Evolutionary conservation across 1,140 invertebrate species (phyloP), one percentile per base, ranked within the genome.

Genomic region (Mesaphorura yosii): DNA sequence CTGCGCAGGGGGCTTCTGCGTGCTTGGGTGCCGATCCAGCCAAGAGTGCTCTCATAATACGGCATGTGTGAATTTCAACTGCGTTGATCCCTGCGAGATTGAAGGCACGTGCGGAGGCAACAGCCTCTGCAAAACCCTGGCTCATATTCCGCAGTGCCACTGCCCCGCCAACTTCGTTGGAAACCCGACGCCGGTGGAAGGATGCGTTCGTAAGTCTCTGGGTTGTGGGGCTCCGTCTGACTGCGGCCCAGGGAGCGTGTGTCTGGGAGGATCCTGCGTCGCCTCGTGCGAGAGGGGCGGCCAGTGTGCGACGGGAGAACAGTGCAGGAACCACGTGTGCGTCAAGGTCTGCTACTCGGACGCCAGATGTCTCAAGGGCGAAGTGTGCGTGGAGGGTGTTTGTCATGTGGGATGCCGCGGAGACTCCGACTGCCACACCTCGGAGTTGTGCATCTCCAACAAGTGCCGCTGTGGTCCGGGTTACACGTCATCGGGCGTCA

Each of bases 291-390:
- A 73, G 56, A 78, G 80, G 44, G 78, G 78, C 40, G 72, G 68
- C 3, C 71, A 78, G 40, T 90, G 87, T 67, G 87, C 85, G 1
- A 74, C 82, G 19, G 88, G 88, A 14, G 88, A 92, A 70, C 77
- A 82, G 42, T 92, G 88, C 62, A 75, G 76, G 46, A 79, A 83
- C 51, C 82, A 78, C 55, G 75, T 82, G 26, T 92, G 87, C 60
- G 73, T 81, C 15, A 89, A 88, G 72, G 76, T 90, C 27, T 93
- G 89, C 66, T 88, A 88, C 64, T 79, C 82, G 3, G 88, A 88
- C 64, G 84, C 82, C 62, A 92, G 91, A 64, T 93, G 89, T 60
- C 71, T 88, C 52, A 80, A 82, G 6, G 88, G 88, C 48, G 88
- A 92, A 74, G 78, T 91, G 38, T 92, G 89, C 63, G 77, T 79